These are phyloP conservation scores for Homarus americanus DNA, from an alignment of 1,140 invertebrate genomes.

Conservation along the genomic window DNA sequence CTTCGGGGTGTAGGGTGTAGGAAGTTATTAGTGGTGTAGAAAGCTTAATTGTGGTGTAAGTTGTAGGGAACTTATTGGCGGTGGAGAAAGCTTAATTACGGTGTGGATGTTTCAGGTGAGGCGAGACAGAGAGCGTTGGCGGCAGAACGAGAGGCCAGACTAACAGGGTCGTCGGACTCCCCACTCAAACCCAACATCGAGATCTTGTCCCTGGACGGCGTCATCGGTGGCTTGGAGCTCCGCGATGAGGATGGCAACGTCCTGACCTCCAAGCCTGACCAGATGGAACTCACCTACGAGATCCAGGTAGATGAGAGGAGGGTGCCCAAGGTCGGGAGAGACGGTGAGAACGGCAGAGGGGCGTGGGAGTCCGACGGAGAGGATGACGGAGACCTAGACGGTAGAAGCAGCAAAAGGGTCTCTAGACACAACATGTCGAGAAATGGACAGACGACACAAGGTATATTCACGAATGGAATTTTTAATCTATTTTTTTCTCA, in stretches of 20 bases:
- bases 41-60: too few species aligned
- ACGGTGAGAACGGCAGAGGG: background rate
- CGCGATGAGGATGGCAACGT: background rate
- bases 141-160: conserved; percentile 31
- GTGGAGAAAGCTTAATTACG: background rate
- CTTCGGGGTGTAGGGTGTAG: too few species aligned
- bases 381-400: background rate
- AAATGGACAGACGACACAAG: background rate
- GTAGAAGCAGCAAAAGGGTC: background rate
- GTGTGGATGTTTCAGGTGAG: conserved; percentile 16
- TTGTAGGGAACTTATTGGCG: too few species aligned
- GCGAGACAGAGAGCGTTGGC: conserved; percentile 21
- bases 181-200: background rate
- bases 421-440: background rate
- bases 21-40: too few species aligned
- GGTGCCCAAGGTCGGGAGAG: background rate
- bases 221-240: conserved; percentile 27
- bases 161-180: background rate
- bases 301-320: background rate
- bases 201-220: conserved; percentile 49
- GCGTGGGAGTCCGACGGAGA: conserved; percentile 40
- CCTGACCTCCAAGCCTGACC: conserved; percentile 37
- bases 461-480: too few species aligned
- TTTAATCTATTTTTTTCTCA: too few species aligned
- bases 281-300: conserved; percentile 50